phyloP scores from a whole-genome alignment of 2,797 vertebrate species.

The Hoplostethus mediterraneus region DNA sequence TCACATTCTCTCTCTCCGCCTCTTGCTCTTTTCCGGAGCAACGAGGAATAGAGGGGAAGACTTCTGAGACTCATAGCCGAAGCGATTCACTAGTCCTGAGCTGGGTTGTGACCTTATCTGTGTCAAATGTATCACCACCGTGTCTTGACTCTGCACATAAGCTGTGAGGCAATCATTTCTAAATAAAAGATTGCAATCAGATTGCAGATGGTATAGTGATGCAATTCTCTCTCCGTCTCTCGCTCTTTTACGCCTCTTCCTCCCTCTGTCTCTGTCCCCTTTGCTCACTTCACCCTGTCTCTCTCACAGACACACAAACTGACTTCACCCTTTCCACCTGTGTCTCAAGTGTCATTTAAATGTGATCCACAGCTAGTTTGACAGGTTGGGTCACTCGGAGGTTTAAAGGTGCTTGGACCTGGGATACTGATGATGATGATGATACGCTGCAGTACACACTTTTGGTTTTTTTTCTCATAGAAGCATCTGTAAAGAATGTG shows the following conservation, averaged over 20 bases:
- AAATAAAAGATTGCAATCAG: constrained; percentile 12
- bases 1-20: too few relatives aligned
- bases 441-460: background rate
- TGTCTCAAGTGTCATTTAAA: background rate
- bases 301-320: background rate
- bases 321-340: background rate
- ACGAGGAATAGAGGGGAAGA: background rate
- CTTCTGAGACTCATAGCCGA: background rate
- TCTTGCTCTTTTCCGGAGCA: background rate
- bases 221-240: background rate
- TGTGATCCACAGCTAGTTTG: constrained; percentile 10
- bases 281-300: background rate
- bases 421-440: constrained; percentile 1
- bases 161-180: constrained; percentile 44
- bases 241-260: background rate
- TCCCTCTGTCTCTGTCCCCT: background rate
- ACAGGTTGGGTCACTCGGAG: constrained; percentile 39
- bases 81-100: background rate
- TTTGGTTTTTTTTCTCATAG: background rate
- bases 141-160: background rate
- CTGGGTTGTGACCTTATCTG: constrained; percentile 12
- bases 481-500: background rate
- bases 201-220: constrained; percentile 18
- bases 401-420: background rate
- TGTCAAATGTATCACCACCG: constrained; percentile 22